Percentiles rank a stretch among this genome's conserved stretches.
These are phyloP conservation scores for Monomorium pharaonis DNA, from an alignment of 1,140 invertebrate species.

Conservation along the genomic window DNA sequence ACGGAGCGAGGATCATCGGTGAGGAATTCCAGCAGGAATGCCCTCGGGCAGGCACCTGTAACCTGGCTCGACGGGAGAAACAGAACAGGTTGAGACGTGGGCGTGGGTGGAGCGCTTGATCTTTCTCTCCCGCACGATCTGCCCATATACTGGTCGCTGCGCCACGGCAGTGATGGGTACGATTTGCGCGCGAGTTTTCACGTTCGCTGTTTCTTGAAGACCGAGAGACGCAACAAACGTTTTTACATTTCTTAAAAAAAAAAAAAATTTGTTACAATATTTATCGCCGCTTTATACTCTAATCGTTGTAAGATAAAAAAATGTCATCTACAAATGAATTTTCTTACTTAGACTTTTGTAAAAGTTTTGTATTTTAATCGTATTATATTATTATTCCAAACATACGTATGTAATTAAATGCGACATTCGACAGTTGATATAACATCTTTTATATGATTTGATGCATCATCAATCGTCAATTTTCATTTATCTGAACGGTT, in stretches of 20 bases:
- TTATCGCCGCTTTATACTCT: neutral
- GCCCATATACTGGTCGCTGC: conserved; percentile 61
- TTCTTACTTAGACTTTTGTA: neutral
- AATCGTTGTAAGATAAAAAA: neutral
- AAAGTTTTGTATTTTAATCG: neutral
- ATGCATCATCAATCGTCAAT: neutral
- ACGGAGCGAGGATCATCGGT: conserved; percentile 68
- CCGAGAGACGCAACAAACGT: neutral
- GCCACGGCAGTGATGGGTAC: conserved; percentile 46
- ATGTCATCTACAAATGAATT: neutral
- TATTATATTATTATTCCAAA: neutral
- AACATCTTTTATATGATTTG: neutral
- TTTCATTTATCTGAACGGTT: neutral
- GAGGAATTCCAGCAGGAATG: conserved; percentile 79
- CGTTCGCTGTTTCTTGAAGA: neutral
- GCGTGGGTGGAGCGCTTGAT: conserved; percentile 83
- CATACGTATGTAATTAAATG: neutral
- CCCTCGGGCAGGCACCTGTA: conserved; percentile 83
- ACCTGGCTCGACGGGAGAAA: conserved; percentile 80
- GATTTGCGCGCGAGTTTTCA: conserved; percentile 43
- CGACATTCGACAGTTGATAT: neutral
- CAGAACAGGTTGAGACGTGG: conserved; percentile 83
- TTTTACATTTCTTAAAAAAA: neutral
- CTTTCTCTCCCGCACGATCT: conserved; percentile 77
- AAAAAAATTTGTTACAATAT: too few species aligned